phyloP scores from a whole-genome alignment of 2,797 vertebrate genomes.

The Carcharodon carcharias region DNA sequence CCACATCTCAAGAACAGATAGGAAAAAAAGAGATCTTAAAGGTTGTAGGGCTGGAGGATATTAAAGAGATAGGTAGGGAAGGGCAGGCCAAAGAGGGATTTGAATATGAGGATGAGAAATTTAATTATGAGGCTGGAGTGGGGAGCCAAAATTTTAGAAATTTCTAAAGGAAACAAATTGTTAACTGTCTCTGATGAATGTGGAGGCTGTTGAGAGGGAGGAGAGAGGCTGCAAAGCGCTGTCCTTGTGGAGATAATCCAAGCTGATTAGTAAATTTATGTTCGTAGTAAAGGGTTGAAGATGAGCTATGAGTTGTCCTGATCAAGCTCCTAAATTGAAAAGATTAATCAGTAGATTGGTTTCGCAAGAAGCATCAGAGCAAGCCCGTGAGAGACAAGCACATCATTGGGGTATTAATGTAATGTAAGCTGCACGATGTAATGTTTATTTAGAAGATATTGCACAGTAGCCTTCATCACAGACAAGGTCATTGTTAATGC shows the following conservation, averaged over 20 bases:
- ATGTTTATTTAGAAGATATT: slow-evolving; percentile 35
- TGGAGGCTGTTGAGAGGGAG: neutral
- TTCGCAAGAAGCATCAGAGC: neutral
- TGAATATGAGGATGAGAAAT: neutral
- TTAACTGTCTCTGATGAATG: neutral
- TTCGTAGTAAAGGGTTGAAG: neutral
- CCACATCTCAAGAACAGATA: neutral
- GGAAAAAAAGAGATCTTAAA: neutral
- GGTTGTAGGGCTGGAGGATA: neutral
- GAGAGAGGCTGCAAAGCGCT: neutral
- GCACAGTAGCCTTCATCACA: neutral
- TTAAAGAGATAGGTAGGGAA: neutral
- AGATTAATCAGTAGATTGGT: slow-evolving; percentile 44
- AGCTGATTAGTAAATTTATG: neutral
- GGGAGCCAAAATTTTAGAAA: neutral
- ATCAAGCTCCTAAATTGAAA: slow-evolving; percentile 20
- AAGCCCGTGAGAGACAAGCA: neutral
- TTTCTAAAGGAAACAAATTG: neutral
- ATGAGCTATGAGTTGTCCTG: slow-evolving; percentile 7
- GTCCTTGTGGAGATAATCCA: neutral
- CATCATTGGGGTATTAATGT: slow-evolving; percentile 28
- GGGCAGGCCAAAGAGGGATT: neutral
- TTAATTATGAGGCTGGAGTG: neutral
- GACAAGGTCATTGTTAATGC: slow-evolving; percentile 39
- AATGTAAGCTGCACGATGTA: slow-evolving; percentile 3